Conservation (phyloP, 2,113 vertebrate species). For the Micromys minutus region DNA sequence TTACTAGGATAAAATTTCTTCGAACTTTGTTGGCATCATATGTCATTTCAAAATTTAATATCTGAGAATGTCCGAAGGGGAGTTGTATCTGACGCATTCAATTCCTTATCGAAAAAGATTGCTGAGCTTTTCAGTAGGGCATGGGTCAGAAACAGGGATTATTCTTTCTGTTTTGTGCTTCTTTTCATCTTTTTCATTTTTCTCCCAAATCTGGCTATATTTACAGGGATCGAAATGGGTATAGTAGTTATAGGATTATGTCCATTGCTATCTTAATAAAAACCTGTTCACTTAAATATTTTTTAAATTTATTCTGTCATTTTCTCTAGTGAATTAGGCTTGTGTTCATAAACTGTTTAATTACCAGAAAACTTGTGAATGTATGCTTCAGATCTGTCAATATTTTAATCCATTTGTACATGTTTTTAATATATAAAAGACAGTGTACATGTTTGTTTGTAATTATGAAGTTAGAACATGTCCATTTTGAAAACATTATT, state of each 20-base stretch:
- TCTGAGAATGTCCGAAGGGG: slow-evolving; percentile 72
- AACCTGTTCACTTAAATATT: slow-evolving; percentile 23
- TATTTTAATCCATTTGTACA: slow-evolving; percentile 12
- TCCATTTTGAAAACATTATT: background rate
- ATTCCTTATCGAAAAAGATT: slow-evolving; percentile 68
- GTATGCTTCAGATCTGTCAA: background rate
- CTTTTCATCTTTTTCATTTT: slow-evolving; percentile 54
- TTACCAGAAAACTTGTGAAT: background rate
- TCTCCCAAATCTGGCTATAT: slow-evolving; percentile 7
- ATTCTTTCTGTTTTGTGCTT: background rate
- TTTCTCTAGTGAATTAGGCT: background rate
- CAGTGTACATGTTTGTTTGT: background rate
- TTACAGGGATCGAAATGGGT: slow-evolving; percentile 45
- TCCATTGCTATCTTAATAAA: slow-evolving; percentile 8
- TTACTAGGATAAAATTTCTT: slow-evolving; percentile 72
- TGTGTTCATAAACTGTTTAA: background rate
- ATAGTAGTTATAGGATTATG: slow-evolving; percentile 19
- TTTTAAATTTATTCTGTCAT: slow-evolving; percentile 48
- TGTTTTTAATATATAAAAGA: slow-evolving; percentile 15
- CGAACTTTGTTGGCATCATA: slow-evolving; percentile 71
- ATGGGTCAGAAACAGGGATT: background rate
- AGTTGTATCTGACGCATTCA: slow-evolving; percentile 62
- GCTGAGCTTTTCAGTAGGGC: slow-evolving; percentile 46
- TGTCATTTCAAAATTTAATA: slow-evolving; percentile 77
- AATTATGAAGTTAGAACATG: slow-evolving; percentile 21